Conservation (phyloP, 2,888 invertebrate genomes). For the Cephus runcator region DNA sequence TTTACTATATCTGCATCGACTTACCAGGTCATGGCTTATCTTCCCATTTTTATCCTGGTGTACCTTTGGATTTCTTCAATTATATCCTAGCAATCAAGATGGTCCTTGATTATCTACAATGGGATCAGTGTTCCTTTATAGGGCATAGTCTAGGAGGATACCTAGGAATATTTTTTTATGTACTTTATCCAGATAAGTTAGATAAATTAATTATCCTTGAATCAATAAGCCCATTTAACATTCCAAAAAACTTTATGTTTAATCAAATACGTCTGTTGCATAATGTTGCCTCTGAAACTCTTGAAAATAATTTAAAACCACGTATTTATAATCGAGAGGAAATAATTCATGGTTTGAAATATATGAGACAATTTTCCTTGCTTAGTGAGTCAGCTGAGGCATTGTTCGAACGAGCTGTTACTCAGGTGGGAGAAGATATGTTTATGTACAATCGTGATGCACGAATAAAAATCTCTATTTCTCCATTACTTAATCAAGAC, state of each 20-base stretch:
- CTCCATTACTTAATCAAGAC: conserved; percentile 38
- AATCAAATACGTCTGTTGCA: conserved; percentile 56
- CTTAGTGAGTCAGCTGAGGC: conserved; percentile 66
- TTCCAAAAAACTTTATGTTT: conserved; percentile 42
- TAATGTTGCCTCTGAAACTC: conserved; percentile 55
- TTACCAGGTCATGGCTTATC: conserved; percentile 67
- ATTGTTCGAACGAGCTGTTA: conserved; percentile 67
- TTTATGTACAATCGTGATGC: conserved; percentile 71
- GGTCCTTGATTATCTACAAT: conserved; percentile 59
- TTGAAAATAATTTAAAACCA: conserved; percentile 44
- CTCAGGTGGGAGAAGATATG: conserved; percentile 60
- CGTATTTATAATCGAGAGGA: conserved; percentile 64
- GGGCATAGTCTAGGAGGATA: conserved; percentile 69
- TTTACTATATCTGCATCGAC: conserved; percentile 63
- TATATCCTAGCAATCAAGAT: conserved; percentile 51
- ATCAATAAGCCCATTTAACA: conserved; percentile 49
- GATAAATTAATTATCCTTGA: conserved; percentile 66
- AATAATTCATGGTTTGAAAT: conserved; percentile 66
- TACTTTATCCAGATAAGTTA: conserved; percentile 64
- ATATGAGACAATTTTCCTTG: conserved; percentile 60
- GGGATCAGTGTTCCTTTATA: conserved; percentile 59
- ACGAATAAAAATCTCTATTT: conserved; percentile 63
- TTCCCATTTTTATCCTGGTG: conserved; percentile 60
- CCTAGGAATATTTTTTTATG: conserved; percentile 57
- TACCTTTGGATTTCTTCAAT: conserved; percentile 56